phyloP scores from a whole-genome alignment of 2,113 vertebrate species.

The Rhea americana region DNA sequence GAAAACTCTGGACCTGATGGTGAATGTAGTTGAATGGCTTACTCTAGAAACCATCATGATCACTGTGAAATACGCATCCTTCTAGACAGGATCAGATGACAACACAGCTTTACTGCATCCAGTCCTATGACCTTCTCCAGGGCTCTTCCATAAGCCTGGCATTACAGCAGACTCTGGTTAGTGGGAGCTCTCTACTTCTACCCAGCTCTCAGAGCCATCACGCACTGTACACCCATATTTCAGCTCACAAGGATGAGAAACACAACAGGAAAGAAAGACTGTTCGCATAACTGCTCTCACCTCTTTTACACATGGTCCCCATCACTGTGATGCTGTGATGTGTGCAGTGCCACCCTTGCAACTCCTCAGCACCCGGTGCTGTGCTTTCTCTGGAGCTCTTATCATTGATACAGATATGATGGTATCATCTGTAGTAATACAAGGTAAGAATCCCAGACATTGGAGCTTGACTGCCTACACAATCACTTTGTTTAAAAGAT shows the following conservation, averaged over 20 bases:
- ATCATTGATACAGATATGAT: not conserved
- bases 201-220: not conserved
- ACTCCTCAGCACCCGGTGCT: not conserved
- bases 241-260: not conserved
- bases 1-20: not conserved
- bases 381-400: not conserved
- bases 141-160: not conserved
- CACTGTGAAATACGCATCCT: not conserved
- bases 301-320: not conserved
- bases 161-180: not conserved
- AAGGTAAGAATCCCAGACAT: not conserved
- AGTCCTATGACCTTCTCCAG: not conserved
- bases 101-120: not conserved
- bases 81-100: not conserved
- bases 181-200: accelerated
- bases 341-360: not conserved
- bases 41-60: not conserved
- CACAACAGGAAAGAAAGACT: not conserved
- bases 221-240: not conserved
- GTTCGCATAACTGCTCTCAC: not conserved
- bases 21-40: not conserved
- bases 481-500: not conserved
- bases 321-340: not conserved
- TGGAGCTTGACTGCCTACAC: not conserved
- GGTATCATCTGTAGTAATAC: not conserved